Percentiles rank a stretch among this genome's conserved stretches.
phyloP scores from a whole-genome alignment of 2,888 invertebrate species.

The Lordiphosa andalusiaca region DNA sequence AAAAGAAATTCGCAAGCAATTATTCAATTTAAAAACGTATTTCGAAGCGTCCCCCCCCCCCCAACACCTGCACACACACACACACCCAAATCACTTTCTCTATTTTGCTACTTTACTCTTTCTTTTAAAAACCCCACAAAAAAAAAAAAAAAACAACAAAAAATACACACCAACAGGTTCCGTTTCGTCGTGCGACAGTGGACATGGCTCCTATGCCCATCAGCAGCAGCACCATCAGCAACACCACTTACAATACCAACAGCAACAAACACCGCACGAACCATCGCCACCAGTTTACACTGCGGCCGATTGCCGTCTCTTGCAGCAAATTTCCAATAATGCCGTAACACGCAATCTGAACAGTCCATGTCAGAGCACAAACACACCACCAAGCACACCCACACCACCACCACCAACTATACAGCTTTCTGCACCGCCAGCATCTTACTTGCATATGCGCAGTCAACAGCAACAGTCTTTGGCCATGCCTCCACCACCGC shows the following conservation, averaged over 20 bases:
- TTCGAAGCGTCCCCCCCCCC: too few relatives aligned
- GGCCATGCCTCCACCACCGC: constrained; percentile 63
- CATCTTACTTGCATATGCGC: constrained; percentile 64
- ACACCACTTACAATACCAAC: constrained; percentile 25
- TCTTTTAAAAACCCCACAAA: constrained; percentile 47
- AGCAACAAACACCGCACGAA: constrained; percentile 36
- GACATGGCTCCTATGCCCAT: constrained; percentile 89
- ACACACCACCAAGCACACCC: constrained; percentile 65
- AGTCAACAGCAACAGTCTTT: constrained; percentile 49
- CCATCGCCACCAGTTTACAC: constrained; percentile 69
- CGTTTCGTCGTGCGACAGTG: constrained; percentile 95
- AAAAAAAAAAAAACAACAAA: constrained; percentile 33
- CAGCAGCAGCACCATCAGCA: constrained; percentile 77
- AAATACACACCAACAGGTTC: constrained; percentile 84
- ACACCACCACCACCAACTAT: constrained; percentile 50
- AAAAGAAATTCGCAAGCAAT: too few relatives aligned
- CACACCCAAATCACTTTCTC: constrained; percentile 1
- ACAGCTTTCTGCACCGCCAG: constrained; percentile 53
- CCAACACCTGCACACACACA: not conserved
- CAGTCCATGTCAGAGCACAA: constrained; percentile 65
- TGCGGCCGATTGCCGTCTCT: constrained; percentile 75
- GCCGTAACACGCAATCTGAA: constrained; percentile 73
- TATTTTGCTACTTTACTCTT: constrained; percentile 41
- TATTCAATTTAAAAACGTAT: too few relatives aligned
- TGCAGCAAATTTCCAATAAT: constrained; percentile 77